Conservation (phyloP, 2,888 invertebrate genomes). For the Rapana venosa region DNA sequence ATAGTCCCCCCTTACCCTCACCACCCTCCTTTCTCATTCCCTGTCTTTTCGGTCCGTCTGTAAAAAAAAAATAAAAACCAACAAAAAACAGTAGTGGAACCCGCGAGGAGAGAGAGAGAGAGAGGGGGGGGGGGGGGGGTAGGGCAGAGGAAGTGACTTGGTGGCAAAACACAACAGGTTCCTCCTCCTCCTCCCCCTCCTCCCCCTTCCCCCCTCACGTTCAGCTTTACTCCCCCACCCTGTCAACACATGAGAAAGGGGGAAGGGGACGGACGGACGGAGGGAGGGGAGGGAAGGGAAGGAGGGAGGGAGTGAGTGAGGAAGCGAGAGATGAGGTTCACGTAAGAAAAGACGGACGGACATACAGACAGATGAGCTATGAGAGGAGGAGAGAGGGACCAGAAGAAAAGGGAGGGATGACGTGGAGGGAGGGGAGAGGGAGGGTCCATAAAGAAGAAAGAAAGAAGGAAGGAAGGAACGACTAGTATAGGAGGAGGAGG, state of each 20-base stretch:
- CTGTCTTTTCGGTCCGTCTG: background rate
- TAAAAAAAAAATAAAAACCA: slow-evolving; percentile 1
- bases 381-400: background rate
- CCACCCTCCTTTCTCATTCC: background rate
- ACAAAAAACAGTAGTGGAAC: background rate
- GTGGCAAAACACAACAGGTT: slow-evolving; percentile 31
- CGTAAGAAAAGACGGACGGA: slow-evolving; percentile 3
- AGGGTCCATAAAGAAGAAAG: background rate
- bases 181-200: background rate
- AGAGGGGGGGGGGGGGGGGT: background rate
- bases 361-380: background rate
- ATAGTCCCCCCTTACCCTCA: background rate
- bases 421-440: background rate
- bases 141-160: background rate
- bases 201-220: too few species aligned
- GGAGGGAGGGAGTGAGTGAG: background rate
- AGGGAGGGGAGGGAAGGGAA: background rate
- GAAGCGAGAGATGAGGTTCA: background rate
- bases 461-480: background rate
- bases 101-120: background rate
- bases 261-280: background rate
- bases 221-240: background rate
- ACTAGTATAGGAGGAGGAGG: background rate
- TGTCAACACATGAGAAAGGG: background rate
- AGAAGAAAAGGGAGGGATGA: background rate